Base-by-base conservation (phyloP, 2,888 invertebrate genomes). In the Smittia sp. region DNA sequence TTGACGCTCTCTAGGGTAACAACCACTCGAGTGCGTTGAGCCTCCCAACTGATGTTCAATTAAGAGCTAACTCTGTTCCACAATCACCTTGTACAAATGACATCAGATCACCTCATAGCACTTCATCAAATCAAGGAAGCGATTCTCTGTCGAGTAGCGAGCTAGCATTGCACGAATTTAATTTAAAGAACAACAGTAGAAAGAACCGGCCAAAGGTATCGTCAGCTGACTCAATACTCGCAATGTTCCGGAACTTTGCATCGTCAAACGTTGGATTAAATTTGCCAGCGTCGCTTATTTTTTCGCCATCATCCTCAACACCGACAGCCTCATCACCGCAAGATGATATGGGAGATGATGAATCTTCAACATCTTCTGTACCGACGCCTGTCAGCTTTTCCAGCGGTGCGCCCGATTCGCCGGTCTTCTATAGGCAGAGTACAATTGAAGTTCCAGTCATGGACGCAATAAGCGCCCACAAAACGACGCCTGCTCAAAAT, bases 181-280 rank as follows among this genome's bases (percentile, higher is more conserved):
- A 87, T 76, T 81, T 88, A 75, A 86, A 86, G 78, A 77, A 77
- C 75, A 78, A 79, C 73, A 24, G 13, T 27, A 78, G 79, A 74
- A 79, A 79, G 20, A 77, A 80, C 22, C 80, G 81, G 69, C 82
- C 87, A 76, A 90, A 90, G 80, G 89, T 90, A 68, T 87, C 90
- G 27, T 90, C 90, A 78, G 91, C 92, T 9, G 92, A 92, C 81
- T 91, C 91, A 0, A 89, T 92, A 76, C 81, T 91, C 75, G 90
- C 91, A 9, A 91, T 92, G 89, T 90, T 92, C 79, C 84, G 89
- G 74, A 90, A 89, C 79, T 90, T 90, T 79, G 88, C 90, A 18
- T 88, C 89, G 20, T 86, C 87, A 68, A 86, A 85, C 74, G 86
- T 87, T 1, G 86, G 86, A 74, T 84, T 84, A 15, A 87, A 87